These are phyloP conservation scores for Bettongia penicillata DNA, from an alignment of 2,113 vertebrate genomes.

Conservation along the genomic window DNA sequence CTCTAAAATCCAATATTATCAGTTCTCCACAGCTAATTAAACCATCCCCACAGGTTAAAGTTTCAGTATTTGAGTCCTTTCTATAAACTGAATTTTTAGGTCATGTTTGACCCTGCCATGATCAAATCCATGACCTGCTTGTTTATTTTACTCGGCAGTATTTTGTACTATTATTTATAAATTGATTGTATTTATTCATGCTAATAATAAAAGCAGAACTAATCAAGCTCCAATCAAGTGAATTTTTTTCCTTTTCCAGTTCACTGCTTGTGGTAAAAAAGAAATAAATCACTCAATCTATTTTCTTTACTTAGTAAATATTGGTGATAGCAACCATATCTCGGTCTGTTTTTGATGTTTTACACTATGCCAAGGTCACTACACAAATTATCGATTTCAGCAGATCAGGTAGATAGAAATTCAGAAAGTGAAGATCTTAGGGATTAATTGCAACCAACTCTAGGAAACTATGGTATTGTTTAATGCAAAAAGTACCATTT, in stretches of 20 bases:
- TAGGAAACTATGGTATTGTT: neutral
- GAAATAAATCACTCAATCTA: neutral
- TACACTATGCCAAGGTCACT: neutral
- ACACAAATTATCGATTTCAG: neutral
- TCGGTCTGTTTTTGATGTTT: neutral
- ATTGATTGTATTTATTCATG: neutral
- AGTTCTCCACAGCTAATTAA: neutral
- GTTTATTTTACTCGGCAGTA: neutral
- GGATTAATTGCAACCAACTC: neutral
- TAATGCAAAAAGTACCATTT: neutral
- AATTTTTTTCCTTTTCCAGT: neutral
- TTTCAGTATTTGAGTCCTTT: neutral
- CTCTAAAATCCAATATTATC: neutral
- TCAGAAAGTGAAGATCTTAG: neutral
- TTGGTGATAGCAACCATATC: neutral
- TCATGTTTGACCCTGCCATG: neutral
- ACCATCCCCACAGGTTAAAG: neutral
- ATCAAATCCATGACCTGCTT: neutral
- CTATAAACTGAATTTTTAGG: neutral
- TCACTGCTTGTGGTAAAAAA: neutral
- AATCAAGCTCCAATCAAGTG: neutral
- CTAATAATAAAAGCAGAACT: neutral
- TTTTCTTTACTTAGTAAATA: neutral
- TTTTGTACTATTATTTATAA: neutral
- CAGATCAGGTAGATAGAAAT: neutral